Evolutionary conservation across 1,140 invertebrate species (phyloP).

Genomic region (Magallana gigas): DNA sequence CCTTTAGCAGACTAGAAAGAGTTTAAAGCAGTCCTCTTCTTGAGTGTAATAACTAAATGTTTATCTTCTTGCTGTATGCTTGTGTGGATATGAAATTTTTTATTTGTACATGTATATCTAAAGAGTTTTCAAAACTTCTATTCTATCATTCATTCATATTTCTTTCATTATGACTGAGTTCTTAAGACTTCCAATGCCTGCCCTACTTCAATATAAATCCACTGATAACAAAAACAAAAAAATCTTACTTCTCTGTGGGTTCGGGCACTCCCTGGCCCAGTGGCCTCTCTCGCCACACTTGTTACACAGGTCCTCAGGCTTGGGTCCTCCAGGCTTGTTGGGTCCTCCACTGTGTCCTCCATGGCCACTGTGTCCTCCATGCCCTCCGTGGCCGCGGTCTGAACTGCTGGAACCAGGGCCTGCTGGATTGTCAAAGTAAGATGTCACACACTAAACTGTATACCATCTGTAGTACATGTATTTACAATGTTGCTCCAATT

Average conservation of each 20-base stretch:
- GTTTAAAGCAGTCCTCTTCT: too few species aligned
- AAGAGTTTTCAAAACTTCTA: too few species aligned
- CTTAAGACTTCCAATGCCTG: too few species aligned
- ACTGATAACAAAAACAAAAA: not conserved
- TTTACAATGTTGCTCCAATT: not conserved
- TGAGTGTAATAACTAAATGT: too few species aligned
- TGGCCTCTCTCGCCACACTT: constrained; percentile 35
- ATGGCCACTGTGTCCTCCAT: not conserved
- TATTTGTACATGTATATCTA: too few species aligned
- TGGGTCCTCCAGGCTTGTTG: not conserved
- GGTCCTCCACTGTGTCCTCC: not conserved
- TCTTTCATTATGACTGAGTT: too few species aligned
- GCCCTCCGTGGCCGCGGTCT: not conserved
- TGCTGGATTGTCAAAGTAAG: not conserved
- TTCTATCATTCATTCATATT: too few species aligned
- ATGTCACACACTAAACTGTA: not conserved
- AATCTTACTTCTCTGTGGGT: not conserved
- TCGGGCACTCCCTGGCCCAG: constrained; percentile 38
- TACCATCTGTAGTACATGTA: not conserved
- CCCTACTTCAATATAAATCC: not conserved
- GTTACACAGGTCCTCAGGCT: constrained; percentile 5
- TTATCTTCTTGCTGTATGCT: too few species aligned
- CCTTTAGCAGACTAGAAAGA: too few species aligned
- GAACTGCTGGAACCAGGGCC: not conserved
- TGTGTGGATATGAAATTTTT: too few species aligned